These are phyloP conservation scores for Tympanoctomys barrerae DNA, from an alignment of 2,797 vertebrate species.

Conservation along the genomic window DNA sequence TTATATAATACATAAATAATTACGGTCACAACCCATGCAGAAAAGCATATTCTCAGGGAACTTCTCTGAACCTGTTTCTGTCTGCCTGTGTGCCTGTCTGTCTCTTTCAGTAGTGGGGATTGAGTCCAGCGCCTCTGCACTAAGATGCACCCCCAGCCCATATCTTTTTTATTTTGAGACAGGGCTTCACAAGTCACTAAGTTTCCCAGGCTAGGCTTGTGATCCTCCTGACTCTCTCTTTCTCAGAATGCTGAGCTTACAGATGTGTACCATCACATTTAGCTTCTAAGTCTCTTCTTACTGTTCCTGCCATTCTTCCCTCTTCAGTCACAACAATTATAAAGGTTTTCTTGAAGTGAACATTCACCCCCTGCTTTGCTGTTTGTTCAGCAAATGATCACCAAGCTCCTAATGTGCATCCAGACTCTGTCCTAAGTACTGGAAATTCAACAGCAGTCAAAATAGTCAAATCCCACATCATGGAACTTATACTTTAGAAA, in stretches of 20 bases:
- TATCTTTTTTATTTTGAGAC: not conserved
- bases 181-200: not conserved
- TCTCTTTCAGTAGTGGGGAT: not conserved
- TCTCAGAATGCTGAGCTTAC: not conserved
- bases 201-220: not conserved
- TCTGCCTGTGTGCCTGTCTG: not conserved
- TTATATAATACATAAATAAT: slow-evolving; percentile 43
- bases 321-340: not conserved
- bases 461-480: not conserved
- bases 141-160: not conserved
- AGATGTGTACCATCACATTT: not conserved
- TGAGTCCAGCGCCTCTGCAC: not conserved
- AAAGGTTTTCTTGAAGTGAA: not conserved
- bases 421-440: not conserved
- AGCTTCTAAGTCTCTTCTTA: slow-evolving; percentile 13
- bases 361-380: not conserved
- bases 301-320: not conserved
- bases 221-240: not conserved
- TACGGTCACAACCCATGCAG: not conserved
- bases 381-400: slow-evolving; percentile 58
- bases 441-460: slow-evolving; percentile 41
- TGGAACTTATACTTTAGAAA: not conserved
- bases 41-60: slow-evolving; percentile 41
- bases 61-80: not conserved
- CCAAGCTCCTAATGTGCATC: not conserved